A percentile compares a stretch with the other conserved stretches of the same genome.
These are phyloP conservation scores for Mantis religiosa DNA, from an alignment of 2,888 invertebrate species.

Conservation along the genomic window DNA sequence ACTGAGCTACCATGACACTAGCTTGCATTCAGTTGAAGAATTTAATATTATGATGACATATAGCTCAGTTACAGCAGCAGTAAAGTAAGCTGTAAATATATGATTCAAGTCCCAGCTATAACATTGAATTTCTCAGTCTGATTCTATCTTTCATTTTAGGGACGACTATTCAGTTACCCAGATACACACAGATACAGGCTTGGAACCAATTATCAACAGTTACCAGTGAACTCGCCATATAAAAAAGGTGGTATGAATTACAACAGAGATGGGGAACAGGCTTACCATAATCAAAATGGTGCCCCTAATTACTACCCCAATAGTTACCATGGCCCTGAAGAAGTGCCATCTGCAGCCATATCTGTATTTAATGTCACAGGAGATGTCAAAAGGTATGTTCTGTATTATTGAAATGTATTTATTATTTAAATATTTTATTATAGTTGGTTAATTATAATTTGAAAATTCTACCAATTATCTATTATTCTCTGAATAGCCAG, in stretches of 20 bases:
- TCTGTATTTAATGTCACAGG: conserved; percentile 61
- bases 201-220: conserved; percentile 86
- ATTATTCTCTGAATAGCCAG: no score
- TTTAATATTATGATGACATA: no score
- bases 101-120: no score
- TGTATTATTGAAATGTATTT: no score
- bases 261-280: conserved; percentile 73
- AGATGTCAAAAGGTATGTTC: conserved; percentile 59
- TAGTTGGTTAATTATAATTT: no score
- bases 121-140: no score
- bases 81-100: no score
- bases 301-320: conserved; percentile 96
- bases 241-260: conserved; percentile 29
- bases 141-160: conserved; percentile 47
- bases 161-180: conserved; percentile 82
- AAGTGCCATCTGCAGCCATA: conserved; percentile 60
- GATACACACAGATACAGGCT: conserved; percentile 90
- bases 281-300: conserved; percentile 74
- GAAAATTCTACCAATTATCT: no score
- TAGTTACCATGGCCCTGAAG: conserved; percentile 84
- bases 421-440: no score
- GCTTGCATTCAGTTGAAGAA: no score
- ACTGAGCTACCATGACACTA: no score
- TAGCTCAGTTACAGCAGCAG: no score
- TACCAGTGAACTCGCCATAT: conserved; percentile 94